These are phyloP conservation scores for Listronotus bonariensis DNA, from an alignment of 1,140 invertebrate species.

Conservation along the genomic window DNA sequence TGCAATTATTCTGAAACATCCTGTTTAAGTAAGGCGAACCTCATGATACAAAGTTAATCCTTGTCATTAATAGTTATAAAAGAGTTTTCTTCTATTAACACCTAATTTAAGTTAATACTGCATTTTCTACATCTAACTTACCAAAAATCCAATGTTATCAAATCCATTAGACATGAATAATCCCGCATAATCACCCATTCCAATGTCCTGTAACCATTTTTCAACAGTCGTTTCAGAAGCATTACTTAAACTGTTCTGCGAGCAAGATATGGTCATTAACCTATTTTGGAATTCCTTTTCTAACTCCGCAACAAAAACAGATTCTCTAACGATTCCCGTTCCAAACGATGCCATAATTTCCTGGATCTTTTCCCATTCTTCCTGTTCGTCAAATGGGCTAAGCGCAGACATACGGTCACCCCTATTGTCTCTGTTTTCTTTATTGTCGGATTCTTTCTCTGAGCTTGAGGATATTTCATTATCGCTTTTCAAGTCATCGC, in stretches of 20 bases:
- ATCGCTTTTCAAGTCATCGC: constrained; percentile 54
- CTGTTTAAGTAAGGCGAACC: too few relatives aligned
- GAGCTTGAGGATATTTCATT: constrained; percentile 55
- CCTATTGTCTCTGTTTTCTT: constrained; percentile 59
- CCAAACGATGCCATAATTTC: constrained; percentile 93
- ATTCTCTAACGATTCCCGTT: constrained; percentile 76
- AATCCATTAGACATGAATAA: constrained; percentile 86
- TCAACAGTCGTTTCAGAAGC: constrained; percentile 63
- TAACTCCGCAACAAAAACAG: constrained; percentile 80
- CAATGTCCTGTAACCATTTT: constrained; percentile 78
- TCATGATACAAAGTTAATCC: too few relatives aligned
- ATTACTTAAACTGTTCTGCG: constrained; percentile 51
- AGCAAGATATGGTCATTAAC: constrained; percentile 65
- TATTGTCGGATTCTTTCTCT: constrained; percentile 57
- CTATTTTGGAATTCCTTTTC: constrained; percentile 81
- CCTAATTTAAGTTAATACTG: too few relatives aligned
- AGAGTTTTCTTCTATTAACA: too few relatives aligned
- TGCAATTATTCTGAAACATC: too few relatives aligned
- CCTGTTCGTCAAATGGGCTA: constrained; percentile 88
- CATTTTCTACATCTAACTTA: constrained; percentile 61
- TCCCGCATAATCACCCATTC: constrained; percentile 81
- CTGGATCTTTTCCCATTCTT: constrained; percentile 94
- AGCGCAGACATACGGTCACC: constrained; percentile 72
- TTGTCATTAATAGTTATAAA: too few relatives aligned
- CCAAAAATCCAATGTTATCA: constrained; percentile 91